phyloP scores from a whole-genome alignment of 2,113 vertebrate genomes.

The Oplegnathus fasciatus region DNA sequence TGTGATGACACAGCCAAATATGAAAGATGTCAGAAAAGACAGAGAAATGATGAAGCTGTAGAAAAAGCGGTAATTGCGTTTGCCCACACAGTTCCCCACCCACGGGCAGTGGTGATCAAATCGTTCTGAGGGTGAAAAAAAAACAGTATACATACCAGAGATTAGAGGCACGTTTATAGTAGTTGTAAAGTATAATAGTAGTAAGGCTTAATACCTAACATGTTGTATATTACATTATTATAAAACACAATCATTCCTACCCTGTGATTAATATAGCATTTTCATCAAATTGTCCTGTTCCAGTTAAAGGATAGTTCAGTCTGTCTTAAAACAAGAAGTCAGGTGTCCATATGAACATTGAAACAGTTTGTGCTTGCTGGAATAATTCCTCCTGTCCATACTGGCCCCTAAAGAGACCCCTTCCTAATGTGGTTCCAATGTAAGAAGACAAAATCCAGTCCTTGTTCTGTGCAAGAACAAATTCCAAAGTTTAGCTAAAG shows the following conservation, averaged over 20 bases:
- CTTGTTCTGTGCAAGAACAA: not conserved
- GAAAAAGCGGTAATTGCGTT: conserved; percentile 97
- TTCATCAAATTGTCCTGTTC: not conserved
- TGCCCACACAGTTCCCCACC: conserved; percentile 99
- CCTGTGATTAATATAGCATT: not conserved
- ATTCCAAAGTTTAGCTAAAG: not conserved
- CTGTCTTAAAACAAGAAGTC: not conserved
- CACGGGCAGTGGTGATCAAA: conserved; percentile 98
- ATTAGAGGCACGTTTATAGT: not conserved
- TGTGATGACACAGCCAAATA: conserved; percentile 95
- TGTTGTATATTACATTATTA: not conserved
- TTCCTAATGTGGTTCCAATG: not conserved
- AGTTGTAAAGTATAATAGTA: not conserved
- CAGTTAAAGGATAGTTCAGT: not conserved
- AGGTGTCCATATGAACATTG: not conserved
- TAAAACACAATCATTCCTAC: not conserved
- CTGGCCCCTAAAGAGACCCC: too few relatives aligned
- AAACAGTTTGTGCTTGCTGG: not conserved
- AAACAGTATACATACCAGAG: not conserved
- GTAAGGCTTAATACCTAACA: not conserved
- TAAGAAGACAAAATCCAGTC: not conserved
- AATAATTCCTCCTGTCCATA: not conserved
- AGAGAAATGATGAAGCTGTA: conserved; percentile 97
- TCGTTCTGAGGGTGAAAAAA: conserved; percentile 85
- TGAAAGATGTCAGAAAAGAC: conserved; percentile 96